phyloP scores from a whole-genome alignment of 2,888 invertebrate genomes.

The Tortricodes alternella region DNA sequence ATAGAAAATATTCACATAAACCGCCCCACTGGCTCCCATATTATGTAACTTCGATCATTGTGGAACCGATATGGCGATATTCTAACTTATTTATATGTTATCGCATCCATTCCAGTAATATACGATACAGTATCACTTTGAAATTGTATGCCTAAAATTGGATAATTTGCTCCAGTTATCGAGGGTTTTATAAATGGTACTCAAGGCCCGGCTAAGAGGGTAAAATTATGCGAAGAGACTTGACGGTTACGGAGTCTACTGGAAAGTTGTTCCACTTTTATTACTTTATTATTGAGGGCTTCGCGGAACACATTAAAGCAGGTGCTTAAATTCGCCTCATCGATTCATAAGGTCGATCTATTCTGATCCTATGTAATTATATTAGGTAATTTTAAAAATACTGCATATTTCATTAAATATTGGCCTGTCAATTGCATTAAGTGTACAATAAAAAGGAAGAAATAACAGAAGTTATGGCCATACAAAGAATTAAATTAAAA shows the following conservation, averaged over 20 bases:
- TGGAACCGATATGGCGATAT: slow-evolving; percentile 23
- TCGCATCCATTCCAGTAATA: slow-evolving; percentile 19
- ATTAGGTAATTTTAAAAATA: too few relatives aligned
- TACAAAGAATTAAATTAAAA: too few relatives aligned
- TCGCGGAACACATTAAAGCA: neutral
- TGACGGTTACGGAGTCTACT: slow-evolving; percentile 8
- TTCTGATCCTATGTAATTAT: too few relatives aligned
- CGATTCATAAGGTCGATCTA: neutral
- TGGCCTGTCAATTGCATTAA: too few relatives aligned
- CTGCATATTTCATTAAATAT: too few relatives aligned
- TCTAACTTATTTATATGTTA: slow-evolving; percentile 24
- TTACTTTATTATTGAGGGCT: slow-evolving; percentile 21
- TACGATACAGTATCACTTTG: slow-evolving; percentile 16
- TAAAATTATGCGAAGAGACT: slow-evolving; percentile 15
- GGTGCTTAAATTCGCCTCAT: neutral
- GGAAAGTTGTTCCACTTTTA: slow-evolving; percentile 22
- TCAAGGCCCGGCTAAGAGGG: slow-evolving; percentile 7
- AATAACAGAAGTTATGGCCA: too few relatives aligned
- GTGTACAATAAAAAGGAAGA: too few relatives aligned
- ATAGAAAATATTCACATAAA: slow-evolving; percentile 31
- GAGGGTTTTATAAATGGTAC: slow-evolving; percentile 3
- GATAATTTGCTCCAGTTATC: slow-evolving; percentile 13
- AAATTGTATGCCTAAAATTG: slow-evolving; percentile 9
- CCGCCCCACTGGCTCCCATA: slow-evolving; percentile 26
- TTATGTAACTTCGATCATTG: slow-evolving; percentile 28